Base-by-base conservation (phyloP, 2,888 invertebrate genomes). In the Polylopha cassiicola region DNA sequence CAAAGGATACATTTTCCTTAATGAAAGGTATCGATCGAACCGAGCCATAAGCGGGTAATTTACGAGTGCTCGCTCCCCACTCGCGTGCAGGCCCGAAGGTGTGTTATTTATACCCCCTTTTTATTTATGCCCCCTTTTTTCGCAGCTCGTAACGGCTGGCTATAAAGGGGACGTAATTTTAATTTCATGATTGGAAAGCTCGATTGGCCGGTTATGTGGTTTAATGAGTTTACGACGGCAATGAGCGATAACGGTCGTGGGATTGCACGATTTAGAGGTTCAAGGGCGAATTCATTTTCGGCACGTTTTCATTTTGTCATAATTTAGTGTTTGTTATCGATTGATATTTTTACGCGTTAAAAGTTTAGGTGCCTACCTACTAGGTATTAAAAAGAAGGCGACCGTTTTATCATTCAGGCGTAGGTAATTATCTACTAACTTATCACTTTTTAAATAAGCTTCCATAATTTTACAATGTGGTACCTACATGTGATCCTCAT, bases 121-220 rank as follows among this genome's bases (percentile, higher is more conserved):
- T 81, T 80, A 77, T 79, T 79, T 81, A 82, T 81, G 71, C 75
- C 75, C 81, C 82, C 84, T 85, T 85, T 85, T 85, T 85, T 85
- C 82, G 85, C 85, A 85, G 85, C 82, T 85, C 85, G 82, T 85
- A 85, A 85, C 82, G 71, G 74, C 71, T 57, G 61, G 76, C 62
- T 58, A 73, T 85, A 84, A 85, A 84, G 73, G 79, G 81, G 81
- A 82, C 80, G 75, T 80, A 72, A 81, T 84, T 84, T 84, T 82
- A 84, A 84, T 84, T 82, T 79, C 82, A 76, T 81, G 84, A 85
- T 84, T 84, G 84, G 81, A 81, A 82, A 82, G 80, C 82, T 82
- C 75, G 82, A 84, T 82, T 79, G 81, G 76, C 66, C 74, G 67
- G 79, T 81, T 84, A 80, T 79, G 77, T 72, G 77, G 67, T 71